phyloP scores from a whole-genome alignment of 2,888 invertebrate genomes.

The Sinelater perroti region DNA sequence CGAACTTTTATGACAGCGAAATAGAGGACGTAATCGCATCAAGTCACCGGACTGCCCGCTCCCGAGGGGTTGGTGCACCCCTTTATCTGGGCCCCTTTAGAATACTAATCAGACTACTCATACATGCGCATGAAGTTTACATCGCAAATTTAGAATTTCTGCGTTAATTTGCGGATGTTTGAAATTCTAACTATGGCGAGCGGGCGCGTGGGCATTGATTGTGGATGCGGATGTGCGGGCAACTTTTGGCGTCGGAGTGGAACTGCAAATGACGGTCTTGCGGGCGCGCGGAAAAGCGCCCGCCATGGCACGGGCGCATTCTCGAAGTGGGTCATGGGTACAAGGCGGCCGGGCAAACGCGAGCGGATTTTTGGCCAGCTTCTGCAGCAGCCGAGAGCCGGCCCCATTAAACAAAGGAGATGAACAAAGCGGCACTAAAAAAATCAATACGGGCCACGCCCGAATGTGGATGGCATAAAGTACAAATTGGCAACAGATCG shows the following conservation, averaged over 20 bases:
- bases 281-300: not conserved
- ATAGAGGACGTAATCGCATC: slow-evolving; percentile 30
- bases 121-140: slow-evolving; percentile 34
- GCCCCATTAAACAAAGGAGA: too few species aligned
- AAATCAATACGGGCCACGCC: not conserved
- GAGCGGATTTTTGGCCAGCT: too few species aligned
- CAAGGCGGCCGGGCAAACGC: not conserved
- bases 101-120: slow-evolving; percentile 36
- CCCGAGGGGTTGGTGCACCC: slow-evolving; percentile 28
- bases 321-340: slow-evolving; percentile 1
- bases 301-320: too few species aligned
- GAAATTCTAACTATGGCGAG: slow-evolving; percentile 21
- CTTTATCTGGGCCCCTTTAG: slow-evolving; percentile 32
- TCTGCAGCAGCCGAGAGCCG: too few species aligned
- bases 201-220: too few species aligned
- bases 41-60: slow-evolving; percentile 29
- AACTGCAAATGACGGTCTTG: not conserved
- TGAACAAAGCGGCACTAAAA: not conserved
- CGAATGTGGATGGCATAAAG: not conserved
- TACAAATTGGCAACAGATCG: not conserved
- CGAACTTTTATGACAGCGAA: slow-evolving; percentile 9
- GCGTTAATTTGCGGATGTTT: slow-evolving; percentile 22
- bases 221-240: too few species aligned
- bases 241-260: too few species aligned
- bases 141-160: slow-evolving; percentile 34